Conservation (phyloP, 1,140 invertebrate genomes). For the Halyomorpha halys region DNA sequence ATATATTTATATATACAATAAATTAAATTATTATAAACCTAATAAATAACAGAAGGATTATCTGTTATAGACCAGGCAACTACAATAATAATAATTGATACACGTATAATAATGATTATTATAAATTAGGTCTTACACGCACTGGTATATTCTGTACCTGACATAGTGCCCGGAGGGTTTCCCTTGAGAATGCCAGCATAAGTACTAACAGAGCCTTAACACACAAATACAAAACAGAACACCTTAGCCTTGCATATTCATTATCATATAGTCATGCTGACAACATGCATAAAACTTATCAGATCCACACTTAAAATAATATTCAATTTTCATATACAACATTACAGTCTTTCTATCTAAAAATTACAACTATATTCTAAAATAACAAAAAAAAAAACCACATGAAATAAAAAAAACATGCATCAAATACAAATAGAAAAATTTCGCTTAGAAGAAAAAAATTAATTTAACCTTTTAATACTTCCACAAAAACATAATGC, state of each 20-base stretch:
- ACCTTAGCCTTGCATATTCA: conserved; percentile 23
- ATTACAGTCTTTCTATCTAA: no score
- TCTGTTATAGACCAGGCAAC: not conserved
- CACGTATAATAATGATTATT: not conserved
- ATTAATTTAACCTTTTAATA: no score
- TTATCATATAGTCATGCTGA: not conserved
- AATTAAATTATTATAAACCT: no score
- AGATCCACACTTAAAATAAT: no score
- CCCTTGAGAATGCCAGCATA: conserved; percentile 68
- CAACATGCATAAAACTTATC: conserved; percentile 13
- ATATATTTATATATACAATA: no score
- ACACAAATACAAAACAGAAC: conserved; percentile 30
- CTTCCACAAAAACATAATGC: no score
- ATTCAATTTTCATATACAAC: no score
- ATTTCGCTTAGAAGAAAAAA: no score
- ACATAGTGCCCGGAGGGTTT: conserved; percentile 53
- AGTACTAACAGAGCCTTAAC: conserved; percentile 50
- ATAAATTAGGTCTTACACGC: not conserved
- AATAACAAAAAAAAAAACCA: no score
- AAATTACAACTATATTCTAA: no score
- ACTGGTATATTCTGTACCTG: conserved; percentile 45
- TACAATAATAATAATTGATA: not conserved
- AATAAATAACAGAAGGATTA: not conserved
- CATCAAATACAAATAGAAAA: no score
- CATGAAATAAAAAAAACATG: no score